Conservation (phyloP, 2,113 vertebrate genomes). For the human (Homo sapiens) region DNA sequence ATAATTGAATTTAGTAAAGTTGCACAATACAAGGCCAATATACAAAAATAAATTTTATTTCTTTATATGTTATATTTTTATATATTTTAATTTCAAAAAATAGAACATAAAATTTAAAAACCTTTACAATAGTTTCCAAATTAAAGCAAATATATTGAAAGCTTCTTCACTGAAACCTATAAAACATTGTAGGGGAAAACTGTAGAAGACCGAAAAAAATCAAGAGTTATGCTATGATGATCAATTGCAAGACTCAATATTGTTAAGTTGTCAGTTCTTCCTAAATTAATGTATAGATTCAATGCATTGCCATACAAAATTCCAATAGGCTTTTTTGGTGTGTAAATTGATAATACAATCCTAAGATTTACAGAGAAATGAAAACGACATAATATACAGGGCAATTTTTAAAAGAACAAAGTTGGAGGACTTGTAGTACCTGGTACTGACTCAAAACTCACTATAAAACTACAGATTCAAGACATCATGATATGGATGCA, state of each 20-base stretch:
- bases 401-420: not conserved
- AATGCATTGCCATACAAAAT: not conserved
- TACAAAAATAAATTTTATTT: not conserved
- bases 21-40: not conserved
- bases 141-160: not conserved
- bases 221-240: not conserved
- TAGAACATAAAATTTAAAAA: not conserved
- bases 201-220: not conserved
- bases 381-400: not conserved
- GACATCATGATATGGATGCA: not conserved
- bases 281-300: not conserved
- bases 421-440: not conserved
- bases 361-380: not conserved
- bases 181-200: not conserved
- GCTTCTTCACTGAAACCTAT: not conserved
- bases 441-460: not conserved
- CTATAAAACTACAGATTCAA: not conserved
- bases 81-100: not conserved
- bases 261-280: not conserved
- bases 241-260: not conserved
- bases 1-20: not conserved
- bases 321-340: not conserved
- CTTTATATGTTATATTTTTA: not conserved
- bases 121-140: not conserved
- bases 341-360: not conserved